Conservation (phyloP, 2,797 vertebrate species). For the Scyliorhinus canicula region DNA sequence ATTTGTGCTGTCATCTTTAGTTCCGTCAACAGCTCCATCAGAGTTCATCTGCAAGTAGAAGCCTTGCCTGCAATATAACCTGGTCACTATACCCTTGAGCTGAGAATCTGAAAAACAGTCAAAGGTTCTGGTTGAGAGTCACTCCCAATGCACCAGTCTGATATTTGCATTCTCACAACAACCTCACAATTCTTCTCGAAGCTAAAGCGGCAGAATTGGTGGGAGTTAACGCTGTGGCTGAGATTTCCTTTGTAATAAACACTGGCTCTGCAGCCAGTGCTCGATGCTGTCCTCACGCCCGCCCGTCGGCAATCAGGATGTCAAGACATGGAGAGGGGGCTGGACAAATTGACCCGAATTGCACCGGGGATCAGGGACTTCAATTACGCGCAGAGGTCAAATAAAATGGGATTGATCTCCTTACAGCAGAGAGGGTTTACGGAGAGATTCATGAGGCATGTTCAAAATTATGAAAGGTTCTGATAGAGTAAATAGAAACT, state of each 20-base stretch:
- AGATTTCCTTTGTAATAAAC: background rate
- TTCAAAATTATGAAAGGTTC: background rate
- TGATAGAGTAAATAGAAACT: background rate
- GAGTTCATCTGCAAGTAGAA: slow-evolving; percentile 99
- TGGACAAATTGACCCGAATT: too few relatives aligned
- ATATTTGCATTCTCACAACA: background rate
- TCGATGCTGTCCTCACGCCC: background rate
- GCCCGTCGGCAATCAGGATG: background rate
- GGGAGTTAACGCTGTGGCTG: background rate
- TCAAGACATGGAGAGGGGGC: background rate
- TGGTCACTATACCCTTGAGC: slow-evolving; percentile 99
- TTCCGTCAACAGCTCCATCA: slow-evolving; percentile 99
- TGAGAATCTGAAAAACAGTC: slow-evolving; percentile 91
- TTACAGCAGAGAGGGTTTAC: background rate
- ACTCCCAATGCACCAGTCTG: background rate
- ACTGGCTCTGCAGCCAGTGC: background rate
- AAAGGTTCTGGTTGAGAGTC: slow-evolving; percentile 49
- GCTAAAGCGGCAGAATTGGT: background rate
- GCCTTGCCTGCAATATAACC: slow-evolving; percentile 99
- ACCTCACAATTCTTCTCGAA: background rate
- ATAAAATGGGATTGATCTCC: background rate
- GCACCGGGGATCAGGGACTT: background rate
- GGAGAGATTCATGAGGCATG: background rate
- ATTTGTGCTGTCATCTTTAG: slow-evolving; percentile 99
- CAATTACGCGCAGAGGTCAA: background rate